Conservation (phyloP, 2,113 vertebrate genomes). For the Bufo gargarizans region DNA sequence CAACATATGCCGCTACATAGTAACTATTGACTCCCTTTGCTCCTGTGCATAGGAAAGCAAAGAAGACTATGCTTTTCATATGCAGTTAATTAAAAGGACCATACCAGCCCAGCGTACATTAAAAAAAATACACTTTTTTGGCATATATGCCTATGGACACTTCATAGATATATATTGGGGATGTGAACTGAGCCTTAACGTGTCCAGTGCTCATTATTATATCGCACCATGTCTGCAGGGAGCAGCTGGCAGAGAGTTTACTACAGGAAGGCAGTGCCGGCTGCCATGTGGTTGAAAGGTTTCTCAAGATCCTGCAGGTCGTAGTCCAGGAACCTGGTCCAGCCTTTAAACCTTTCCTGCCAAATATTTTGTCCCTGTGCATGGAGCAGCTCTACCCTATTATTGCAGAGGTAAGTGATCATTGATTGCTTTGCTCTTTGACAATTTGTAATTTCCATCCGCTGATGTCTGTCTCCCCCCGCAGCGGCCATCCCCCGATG, state of each 20-base stretch:
- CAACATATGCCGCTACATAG: too few species aligned
- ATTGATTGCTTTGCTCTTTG: background rate
- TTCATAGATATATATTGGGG: too few species aligned
- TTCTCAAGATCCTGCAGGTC: slow-evolving; percentile 95
- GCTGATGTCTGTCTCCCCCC: background rate
- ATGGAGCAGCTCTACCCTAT: slow-evolving; percentile 99
- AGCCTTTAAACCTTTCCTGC: slow-evolving; percentile 95
- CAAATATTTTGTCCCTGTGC: slow-evolving; percentile 92
- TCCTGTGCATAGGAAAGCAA: too few species aligned
- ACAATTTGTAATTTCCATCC: background rate
- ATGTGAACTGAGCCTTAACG: too few species aligned
- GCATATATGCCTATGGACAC: too few species aligned
- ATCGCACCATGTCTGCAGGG: slow-evolving; percentile 70
- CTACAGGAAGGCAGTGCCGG: slow-evolving; percentile 94
- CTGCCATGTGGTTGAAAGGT: slow-evolving; percentile 94
- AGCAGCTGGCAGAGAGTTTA: slow-evolving; percentile 95
- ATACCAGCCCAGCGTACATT: too few species aligned
- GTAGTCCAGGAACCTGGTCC: slow-evolving; percentile 97
- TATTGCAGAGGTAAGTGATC: slow-evolving; percentile 84
- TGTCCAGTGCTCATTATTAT: background rate
- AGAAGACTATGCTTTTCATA: too few species aligned
- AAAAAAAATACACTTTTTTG: too few species aligned
- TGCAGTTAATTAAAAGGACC: too few species aligned
- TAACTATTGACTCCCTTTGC: too few species aligned
- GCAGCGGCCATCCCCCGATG: slow-evolving; percentile 92